phyloP scores from a whole-genome alignment of 1,140 invertebrate species.

The Drosophila mayri region DNA sequence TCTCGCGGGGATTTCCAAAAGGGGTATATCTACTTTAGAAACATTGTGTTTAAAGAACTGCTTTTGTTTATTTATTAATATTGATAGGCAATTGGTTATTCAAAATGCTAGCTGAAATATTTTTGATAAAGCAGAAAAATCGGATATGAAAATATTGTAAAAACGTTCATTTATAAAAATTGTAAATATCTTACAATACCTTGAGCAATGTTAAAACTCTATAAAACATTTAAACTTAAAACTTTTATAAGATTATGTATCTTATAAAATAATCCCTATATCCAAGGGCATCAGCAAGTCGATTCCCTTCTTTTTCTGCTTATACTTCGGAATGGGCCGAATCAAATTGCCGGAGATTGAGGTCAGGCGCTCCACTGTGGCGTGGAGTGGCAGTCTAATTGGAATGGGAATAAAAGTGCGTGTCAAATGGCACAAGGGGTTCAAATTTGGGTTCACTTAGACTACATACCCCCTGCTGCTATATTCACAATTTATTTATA shows the following conservation, averaged over 20 bases:
- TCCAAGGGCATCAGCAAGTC: constrained; percentile 3
- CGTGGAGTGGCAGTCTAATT: constrained; percentile 23
- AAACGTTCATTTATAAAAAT: rapidly evolving
- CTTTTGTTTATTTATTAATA: neutral
- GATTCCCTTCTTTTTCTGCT: constrained; percentile 5
- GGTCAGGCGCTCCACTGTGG: constrained; percentile 75
- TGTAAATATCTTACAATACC: neutral
- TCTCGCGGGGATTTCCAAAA: constrained; percentile 6
- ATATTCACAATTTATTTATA: constrained; percentile 39
- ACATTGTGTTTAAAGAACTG: neutral
- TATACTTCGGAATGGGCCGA: constrained; percentile 23
- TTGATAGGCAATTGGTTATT: neutral
- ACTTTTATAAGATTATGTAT: no score
- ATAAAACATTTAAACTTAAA: no score
- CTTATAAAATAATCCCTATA: no score
- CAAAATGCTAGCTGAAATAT: neutral
- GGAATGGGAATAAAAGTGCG: constrained; percentile 33
- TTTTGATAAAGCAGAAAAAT: neutral
- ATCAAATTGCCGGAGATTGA: constrained; percentile 71
- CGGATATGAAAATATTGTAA: neutral
- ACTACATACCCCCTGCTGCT: neutral
- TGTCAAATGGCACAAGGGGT: constrained; percentile 47
- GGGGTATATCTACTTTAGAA: neutral
- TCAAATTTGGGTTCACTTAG: constrained; percentile 9
- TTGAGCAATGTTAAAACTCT: no score